phyloP scores from a whole-genome alignment of 2,888 invertebrate species.

The Ormia ochracea region DNA sequence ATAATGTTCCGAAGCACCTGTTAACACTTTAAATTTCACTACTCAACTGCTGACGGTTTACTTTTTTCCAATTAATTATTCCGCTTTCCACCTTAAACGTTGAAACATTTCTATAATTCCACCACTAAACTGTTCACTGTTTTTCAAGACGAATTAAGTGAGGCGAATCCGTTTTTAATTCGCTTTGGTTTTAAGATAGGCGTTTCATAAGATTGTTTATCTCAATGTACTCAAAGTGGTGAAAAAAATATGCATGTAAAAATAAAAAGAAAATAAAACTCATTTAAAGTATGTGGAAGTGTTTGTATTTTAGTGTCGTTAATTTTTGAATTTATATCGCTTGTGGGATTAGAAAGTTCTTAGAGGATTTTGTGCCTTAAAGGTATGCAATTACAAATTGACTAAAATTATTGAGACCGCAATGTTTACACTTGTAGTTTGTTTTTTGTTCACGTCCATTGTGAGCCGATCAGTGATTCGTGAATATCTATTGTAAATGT shows the following conservation, averaged over 20 bases:
- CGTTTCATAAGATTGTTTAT: constrained; percentile 25
- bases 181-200: not conserved
- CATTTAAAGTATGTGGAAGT: not conserved
- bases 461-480: too few species aligned
- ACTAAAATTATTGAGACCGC: too few species aligned
- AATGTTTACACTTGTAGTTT: too few species aligned
- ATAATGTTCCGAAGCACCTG: constrained; percentile 1
- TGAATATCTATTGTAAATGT: too few species aligned
- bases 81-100: too few species aligned
- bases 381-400: too few species aligned
- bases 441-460: too few species aligned
- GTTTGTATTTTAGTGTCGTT: too few species aligned
- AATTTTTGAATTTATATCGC: too few species aligned
- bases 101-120: not conserved
- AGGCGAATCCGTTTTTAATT: not conserved
- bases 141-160: constrained; percentile 3
- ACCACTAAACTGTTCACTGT: not conserved
- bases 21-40: not conserved
- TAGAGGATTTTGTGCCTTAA: too few species aligned
- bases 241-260: not conserved
- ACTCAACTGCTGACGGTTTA: not conserved
- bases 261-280: not conserved
- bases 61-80: too few species aligned
- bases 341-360: too few species aligned
- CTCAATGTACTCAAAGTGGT: not conserved